These are phyloP conservation scores for Conops quadrifasciatus DNA, from an alignment of 2,888 invertebrate species.

Conservation along the genomic window DNA sequence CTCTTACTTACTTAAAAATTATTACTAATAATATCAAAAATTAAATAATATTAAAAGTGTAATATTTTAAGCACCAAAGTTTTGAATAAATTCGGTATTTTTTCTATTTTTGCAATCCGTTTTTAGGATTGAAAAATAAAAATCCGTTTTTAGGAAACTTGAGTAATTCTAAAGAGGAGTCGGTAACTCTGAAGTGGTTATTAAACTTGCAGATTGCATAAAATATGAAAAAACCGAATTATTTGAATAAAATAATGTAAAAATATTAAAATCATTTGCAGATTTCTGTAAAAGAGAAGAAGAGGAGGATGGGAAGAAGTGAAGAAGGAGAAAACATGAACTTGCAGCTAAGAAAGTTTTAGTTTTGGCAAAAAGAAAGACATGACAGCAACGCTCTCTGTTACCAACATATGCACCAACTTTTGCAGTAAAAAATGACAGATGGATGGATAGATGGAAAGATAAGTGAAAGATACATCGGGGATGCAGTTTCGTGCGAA, in stretches of 20 bases:
- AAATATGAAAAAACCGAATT: neutral
- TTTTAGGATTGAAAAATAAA: neutral
- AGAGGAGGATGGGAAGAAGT: no score
- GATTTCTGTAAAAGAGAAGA: constrained; percentile 9
- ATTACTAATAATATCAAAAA: no score
- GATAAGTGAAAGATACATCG: no score
- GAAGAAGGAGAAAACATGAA: neutral
- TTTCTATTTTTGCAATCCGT: no score
- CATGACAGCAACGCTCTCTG: constrained; percentile 12
- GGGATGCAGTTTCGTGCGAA: no score
- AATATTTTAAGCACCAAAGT: no score
- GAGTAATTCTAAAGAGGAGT: neutral
- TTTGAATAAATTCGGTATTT: no score
- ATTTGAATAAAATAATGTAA: neutral
- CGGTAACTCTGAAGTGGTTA: constrained; percentile 3
- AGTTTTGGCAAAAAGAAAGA: constrained; percentile 10
- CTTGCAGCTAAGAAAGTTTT: constrained; percentile 26
- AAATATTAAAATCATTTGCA: constrained; percentile 27
- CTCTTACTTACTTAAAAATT: no score
- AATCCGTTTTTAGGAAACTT: neutral
- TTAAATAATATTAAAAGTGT: no score
- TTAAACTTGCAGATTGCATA: neutral
- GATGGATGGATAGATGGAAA: constrained; percentile 17
- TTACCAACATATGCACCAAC: neutral
- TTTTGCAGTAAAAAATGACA: constrained; percentile 24